Evolutionary conservation across 1,140 invertebrate species (phyloP), one percentile per base, ranked within the genome.

Genomic region (Papilio polyxenes): DNA sequence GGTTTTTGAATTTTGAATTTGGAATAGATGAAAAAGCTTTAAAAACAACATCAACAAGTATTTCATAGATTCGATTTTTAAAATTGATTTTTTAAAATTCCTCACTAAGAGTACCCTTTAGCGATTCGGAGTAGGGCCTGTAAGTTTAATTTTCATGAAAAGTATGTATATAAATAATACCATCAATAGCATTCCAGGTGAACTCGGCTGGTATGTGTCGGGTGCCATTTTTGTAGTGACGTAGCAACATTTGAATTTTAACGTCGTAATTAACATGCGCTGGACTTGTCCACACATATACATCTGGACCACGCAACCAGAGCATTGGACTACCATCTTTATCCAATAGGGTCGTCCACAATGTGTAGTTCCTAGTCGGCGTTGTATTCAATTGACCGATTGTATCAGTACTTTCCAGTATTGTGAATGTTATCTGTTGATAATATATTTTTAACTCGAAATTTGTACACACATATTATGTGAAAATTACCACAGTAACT

Each of bases 341-440:
- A n/a, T 85, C 85, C 15, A 93, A 11, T 48, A 81, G 40, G 0
- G 91, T 82, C 5, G 85, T 86, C 91, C 91, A 92, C 31, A 92
- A 49, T 8, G 86, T 90, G 59, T 89, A 89, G 75, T 87, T 82
- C 6, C 81, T 84, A 20, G 77, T 31, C 8, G 83, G 82, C 23
- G 80, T 15, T 9, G 83, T 82, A 31, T 44, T 59, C 40, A 88
- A 82, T 44, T 48, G 40, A 17, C 81, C 81, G 13, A 81, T 81
- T 2, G 79, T 65, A 51, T 83, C 51, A 40, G 78, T 78, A 37
- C 82, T 82, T 44, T 88, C 59, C 56, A 91, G 80, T 17, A 90
- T 23, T n/a, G 56, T 81, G 83, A 87, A 91, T 20, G 85, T 83
- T 56, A 92, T 83, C 91, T 92, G 81, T 80, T 17, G n/a, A 72